Evolutionary conservation across 1,140 invertebrate species (phyloP), one percentile per base, ranked within the genome.

Genomic region (Bombus sibiricus): DNA sequence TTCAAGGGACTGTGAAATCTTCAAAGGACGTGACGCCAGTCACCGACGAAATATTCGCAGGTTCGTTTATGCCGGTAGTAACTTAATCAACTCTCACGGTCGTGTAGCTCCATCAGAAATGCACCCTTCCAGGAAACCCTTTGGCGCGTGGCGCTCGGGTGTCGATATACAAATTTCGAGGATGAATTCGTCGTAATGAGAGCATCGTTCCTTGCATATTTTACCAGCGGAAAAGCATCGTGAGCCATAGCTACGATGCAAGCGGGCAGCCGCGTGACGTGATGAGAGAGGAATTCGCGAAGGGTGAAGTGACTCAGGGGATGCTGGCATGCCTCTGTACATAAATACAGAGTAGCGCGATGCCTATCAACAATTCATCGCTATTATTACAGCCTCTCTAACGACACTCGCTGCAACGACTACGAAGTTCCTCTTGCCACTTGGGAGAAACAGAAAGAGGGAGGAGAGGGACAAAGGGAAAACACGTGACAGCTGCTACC

Each of bases 301-400:
- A 72, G 32, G 74, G 71, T 9, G 13, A 28, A 12, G 81, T 34
- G 84, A 62, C 64, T 69, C 78, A n/a, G 18, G 73, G 81, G 75
- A 77, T 76, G 75, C 22, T 34, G 62, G 76, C 32, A 47, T 37
- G 47, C 47, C 59, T 83, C 66, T 80, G 83, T 83, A 92, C 91
- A 92, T 92, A 92, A 92, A 92, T 92, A 92, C 88, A 92, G 91
- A 92, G 89, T 92, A 90, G 89, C 76, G 43, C 82, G 90, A 86
- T 85, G 81, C 87, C 87, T 87, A 92, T 92, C 91, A 92, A 92
- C 91, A 92, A 92, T 92, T 92, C 91, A 92, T 92, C 91, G 91
- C 91, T 92, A 92, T 92, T 92, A 92, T 92, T 91, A 92, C 91
- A 75, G 86, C 85, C 83, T 76, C 89, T 66, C 86, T 90, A 85